These are phyloP conservation scores for Acrossocheilus fasciatus DNA, from an alignment of 2,797 vertebrate genomes.

Conservation along the genomic window DNA sequence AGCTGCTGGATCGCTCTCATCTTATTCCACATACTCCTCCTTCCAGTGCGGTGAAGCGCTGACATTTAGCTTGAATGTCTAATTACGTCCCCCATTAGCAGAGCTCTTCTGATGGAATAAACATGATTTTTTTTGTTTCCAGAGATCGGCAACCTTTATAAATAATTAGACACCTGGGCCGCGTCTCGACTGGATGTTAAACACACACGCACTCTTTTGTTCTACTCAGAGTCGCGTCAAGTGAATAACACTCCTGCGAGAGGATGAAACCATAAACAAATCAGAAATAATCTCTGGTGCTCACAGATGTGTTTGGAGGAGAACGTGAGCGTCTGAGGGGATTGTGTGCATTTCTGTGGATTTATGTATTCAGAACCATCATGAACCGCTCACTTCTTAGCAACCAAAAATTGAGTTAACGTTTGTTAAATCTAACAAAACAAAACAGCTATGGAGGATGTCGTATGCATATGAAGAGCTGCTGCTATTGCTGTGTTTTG, in stretches of 20 bases:
- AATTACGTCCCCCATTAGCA: constrained; percentile 42
- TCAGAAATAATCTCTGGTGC: not conserved
- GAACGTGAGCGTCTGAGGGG: not conserved
- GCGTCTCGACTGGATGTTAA: constrained; percentile 1
- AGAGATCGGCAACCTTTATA: constrained; percentile 23
- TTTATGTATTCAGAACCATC: not conserved
- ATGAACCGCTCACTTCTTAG: too few relatives aligned
- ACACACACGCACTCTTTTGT: constrained; percentile 26
- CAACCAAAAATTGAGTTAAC: not conserved
- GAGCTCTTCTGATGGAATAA: constrained; percentile 7
- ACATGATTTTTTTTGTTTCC: constrained; percentile 13
- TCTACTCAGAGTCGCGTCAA: not conserved
- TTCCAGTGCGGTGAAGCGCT: constrained; percentile 10
- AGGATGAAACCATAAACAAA: constrained; percentile 18
- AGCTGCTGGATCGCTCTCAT: not conserved
- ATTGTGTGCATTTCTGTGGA: too few relatives aligned
- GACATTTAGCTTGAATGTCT: constrained; percentile 34
- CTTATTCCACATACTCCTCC: not conserved
- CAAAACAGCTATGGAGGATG: not conserved
- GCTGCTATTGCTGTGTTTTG: not conserved
- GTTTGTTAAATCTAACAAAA: not conserved
- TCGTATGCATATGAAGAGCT: not conserved
- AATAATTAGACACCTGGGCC: constrained; percentile 24
- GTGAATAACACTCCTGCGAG: constrained; percentile 9
- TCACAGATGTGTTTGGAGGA: not conserved